Evolutionary conservation across 2,113 vertebrate species (phyloP).

Genomic region (Heptranchias perlo): DNA sequence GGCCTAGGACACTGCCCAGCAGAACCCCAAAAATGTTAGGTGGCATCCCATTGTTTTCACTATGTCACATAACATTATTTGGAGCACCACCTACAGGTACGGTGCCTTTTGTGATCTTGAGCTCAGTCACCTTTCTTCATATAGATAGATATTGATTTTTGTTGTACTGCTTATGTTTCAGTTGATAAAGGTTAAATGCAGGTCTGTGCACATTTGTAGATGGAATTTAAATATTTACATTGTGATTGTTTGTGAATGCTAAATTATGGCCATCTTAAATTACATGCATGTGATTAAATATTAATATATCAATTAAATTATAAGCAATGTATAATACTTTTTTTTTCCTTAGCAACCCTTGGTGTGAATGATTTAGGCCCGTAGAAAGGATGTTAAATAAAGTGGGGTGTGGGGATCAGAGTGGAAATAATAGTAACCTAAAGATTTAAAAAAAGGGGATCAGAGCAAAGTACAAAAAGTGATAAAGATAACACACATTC

Average conservation of each 20-base stretch:
- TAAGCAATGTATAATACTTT: not conserved
- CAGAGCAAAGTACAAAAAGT: not conserved
- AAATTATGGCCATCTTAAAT: slow-evolving; percentile 22
- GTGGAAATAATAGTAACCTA: not conserved
- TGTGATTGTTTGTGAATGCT: slow-evolving; percentile 18
- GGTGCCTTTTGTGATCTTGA: not conserved
- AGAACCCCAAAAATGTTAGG: not conserved
- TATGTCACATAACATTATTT: not conserved
- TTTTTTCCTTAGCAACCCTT: not conserved
- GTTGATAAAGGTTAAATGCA: slow-evolving; percentile 16
- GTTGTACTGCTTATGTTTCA: not conserved
- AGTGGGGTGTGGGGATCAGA: not conserved
- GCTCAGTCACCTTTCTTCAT: not conserved
- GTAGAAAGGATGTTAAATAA: not conserved
- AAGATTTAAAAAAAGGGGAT: not conserved
- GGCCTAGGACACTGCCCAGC: no score
- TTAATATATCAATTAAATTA: slow-evolving; percentile 11
- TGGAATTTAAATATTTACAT: slow-evolving; percentile 27
- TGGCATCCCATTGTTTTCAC: not conserved
- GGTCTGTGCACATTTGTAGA: not conserved
- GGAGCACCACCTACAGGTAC: not conserved
- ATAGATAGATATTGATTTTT: not conserved
- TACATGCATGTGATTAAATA: slow-evolving; percentile 1
- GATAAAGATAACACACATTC: not conserved
- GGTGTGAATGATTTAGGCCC: not conserved